Conservation (phyloP, 2,888 invertebrate species). For the Listrodromus nycthemerus region DNA sequence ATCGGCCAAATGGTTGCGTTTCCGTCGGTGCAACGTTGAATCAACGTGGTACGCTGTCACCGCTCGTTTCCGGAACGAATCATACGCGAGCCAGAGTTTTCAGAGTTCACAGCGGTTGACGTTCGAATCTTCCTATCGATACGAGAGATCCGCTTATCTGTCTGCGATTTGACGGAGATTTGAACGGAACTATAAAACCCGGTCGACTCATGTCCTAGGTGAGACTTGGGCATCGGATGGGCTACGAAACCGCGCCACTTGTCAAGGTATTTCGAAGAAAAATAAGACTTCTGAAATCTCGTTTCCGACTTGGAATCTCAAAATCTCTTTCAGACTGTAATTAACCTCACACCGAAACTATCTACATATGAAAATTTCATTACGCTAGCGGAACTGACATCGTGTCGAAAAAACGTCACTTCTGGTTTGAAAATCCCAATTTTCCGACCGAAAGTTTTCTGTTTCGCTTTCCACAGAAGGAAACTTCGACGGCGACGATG, state of each 20-base stretch:
- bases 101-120: slow-evolving; percentile 65
- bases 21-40: slow-evolving; percentile 57
- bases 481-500: neutral
- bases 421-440: neutral
- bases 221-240: too few relatives aligned
- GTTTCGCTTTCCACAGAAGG: neutral
- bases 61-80: slow-evolving; percentile 57
- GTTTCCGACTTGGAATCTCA: too few relatives aligned
- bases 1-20: slow-evolving; percentile 41
- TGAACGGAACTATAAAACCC: too few relatives aligned
- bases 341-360: too few relatives aligned
- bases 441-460: neutral
- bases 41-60: slow-evolving; percentile 54
- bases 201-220: too few relatives aligned
- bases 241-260: too few relatives aligned
- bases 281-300: too few relatives aligned
- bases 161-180: too few relatives aligned
- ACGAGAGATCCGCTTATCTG: neutral
- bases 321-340: too few relatives aligned
- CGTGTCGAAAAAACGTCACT: neutral
- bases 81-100: slow-evolving; percentile 49
- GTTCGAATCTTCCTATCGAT: neutral
- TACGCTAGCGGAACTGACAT: too few relatives aligned
- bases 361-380: too few relatives aligned
- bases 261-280: too few relatives aligned